Conservation (phyloP, 2,888 invertebrate species). For the Anoplius nigerrimus region DNA sequence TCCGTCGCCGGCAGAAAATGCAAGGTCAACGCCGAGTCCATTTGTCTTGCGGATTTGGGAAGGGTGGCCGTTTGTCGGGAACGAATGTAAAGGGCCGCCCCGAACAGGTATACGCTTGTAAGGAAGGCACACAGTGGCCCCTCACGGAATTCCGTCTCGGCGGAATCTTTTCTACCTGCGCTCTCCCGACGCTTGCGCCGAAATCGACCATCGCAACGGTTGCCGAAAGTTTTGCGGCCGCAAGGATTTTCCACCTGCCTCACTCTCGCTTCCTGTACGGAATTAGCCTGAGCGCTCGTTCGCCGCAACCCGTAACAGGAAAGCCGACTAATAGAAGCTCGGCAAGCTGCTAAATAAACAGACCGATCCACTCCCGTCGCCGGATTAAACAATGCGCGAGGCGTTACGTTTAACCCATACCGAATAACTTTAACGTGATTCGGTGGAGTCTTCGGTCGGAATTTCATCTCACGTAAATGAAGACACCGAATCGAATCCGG, state of each 20-base stretch:
- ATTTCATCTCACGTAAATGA: too few relatives aligned
- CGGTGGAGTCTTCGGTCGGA: too few relatives aligned
- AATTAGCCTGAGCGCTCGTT: background rate
- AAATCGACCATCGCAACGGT: slow-evolving; percentile 1
- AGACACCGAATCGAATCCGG: too few relatives aligned
- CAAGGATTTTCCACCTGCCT: background rate
- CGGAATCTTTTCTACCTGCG: background rate
- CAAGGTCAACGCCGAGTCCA: slow-evolving; percentile 47
- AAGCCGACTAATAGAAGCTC: too few relatives aligned
- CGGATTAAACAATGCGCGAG: too few relatives aligned
- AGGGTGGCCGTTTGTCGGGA: slow-evolving; percentile 48
- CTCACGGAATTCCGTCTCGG: background rate
- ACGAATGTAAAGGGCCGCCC: slow-evolving; percentile 43
- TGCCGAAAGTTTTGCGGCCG: background rate
- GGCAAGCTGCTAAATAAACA: too few relatives aligned
- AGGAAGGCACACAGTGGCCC: slow-evolving; percentile 1
- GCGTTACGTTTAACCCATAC: too few relatives aligned
- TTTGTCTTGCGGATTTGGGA: slow-evolving; percentile 52
- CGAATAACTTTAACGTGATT: too few relatives aligned
- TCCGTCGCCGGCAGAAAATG: slow-evolving; percentile 35
- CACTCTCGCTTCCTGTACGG: background rate
- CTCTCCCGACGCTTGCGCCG: too few relatives aligned
- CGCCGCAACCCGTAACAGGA: background rate
- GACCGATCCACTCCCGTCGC: too few relatives aligned
- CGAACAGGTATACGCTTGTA: slow-evolving; percentile 48